Conservation (phyloP, 1,140 invertebrate species). For the Penaeus vannamei region DNA sequence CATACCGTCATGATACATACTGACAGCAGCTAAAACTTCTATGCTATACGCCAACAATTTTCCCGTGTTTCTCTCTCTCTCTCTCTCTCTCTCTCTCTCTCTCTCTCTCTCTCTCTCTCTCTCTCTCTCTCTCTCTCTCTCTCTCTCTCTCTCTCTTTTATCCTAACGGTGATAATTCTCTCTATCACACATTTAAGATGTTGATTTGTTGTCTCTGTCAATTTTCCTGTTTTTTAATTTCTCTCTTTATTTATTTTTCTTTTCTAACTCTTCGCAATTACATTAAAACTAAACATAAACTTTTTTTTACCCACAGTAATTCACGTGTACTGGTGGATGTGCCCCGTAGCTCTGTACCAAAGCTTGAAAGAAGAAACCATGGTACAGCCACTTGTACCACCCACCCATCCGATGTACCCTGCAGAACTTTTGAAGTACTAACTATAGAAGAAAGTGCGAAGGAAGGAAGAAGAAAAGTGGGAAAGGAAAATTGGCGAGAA, state of each 20-base stretch:
- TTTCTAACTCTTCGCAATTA: neutral
- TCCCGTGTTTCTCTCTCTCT: neutral
- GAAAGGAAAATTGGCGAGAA: too few species aligned
- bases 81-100: neutral
- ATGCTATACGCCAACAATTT: too few species aligned
- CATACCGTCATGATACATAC: too few species aligned
- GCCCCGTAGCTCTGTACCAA: conserved; percentile 66
- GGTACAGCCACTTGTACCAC: conserved; percentile 59
- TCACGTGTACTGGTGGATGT: conserved; percentile 68
- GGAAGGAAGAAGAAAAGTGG: neutral
- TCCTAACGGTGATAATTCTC: too few species aligned
- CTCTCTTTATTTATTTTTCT: neutral
- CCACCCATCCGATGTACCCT: conserved; percentile 61
- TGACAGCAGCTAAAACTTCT: too few species aligned
- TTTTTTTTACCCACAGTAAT: conserved; percentile 43
- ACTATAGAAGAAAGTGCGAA: neutral
- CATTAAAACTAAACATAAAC: neutral
- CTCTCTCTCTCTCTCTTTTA: too few species aligned
- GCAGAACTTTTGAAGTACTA: conserved; percentile 61
- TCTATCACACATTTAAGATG: neutral
- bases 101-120: neutral
- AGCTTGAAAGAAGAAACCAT: conserved; percentile 56
- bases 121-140: neutral
- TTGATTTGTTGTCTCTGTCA: too few species aligned
- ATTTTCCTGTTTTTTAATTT: too few species aligned